Conservation (phyloP, 1,140 invertebrate genomes). For the Mactra quadrangularis region DNA sequence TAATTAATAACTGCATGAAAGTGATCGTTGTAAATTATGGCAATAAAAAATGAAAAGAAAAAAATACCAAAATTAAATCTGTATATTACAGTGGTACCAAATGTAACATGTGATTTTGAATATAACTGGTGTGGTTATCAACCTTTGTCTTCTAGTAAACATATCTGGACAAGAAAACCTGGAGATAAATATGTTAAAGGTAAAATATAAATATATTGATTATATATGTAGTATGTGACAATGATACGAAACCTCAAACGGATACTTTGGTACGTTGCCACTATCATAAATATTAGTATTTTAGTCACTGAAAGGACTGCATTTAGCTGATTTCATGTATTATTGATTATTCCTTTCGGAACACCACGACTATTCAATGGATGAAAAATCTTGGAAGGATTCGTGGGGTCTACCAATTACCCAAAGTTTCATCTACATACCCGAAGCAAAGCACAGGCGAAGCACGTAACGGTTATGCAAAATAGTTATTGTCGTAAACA, state of each 20-base stretch:
- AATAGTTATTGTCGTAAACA: too few species aligned
- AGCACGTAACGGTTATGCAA: too few species aligned
- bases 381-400: too few species aligned
- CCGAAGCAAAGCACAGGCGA: neutral
- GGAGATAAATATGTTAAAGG: constrained; percentile 49
- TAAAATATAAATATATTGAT: neutral
- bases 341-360: neutral
- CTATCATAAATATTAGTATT: neutral
- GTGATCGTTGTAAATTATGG: too few species aligned
- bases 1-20: too few species aligned
- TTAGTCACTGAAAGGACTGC: neutral
- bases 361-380: too few species aligned
- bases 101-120: constrained; percentile 48
- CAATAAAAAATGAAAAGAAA: too few species aligned
- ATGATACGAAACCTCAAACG: neutral
- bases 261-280: neutral
- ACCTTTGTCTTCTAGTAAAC: constrained; percentile 17
- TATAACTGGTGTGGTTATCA: constrained; percentile 46
- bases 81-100: too few species aligned
- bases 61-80: too few species aligned
- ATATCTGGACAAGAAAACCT: constrained; percentile 54
- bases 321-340: neutral
- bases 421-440: neutral
- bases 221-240: neutral
- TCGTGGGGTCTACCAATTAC: too few species aligned